phyloP scores from a whole-genome alignment of 1,140 invertebrate species.

The Drosophila jambulina region DNA sequence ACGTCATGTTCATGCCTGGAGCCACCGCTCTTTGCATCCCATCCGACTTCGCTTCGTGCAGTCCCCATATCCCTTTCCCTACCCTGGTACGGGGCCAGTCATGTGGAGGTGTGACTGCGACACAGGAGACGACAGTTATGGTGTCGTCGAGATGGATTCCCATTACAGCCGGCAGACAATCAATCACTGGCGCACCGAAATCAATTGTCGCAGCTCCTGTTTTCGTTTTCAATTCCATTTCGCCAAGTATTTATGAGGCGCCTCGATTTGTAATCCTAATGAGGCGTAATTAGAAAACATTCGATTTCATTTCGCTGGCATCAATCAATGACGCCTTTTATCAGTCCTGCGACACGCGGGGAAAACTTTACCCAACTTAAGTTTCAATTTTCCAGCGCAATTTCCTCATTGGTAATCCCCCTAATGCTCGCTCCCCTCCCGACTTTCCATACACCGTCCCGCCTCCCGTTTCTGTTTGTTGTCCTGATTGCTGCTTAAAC shows the following conservation, averaged over 20 bases:
- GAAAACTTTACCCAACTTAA: slow-evolving; percentile 60
- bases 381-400: slow-evolving; percentile 67
- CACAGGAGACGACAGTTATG: slow-evolving; percentile 77
- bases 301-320: slow-evolving; percentile 56
- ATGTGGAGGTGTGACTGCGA: slow-evolving; percentile 71
- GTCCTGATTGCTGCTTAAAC: slow-evolving; percentile 62
- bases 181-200: slow-evolving; percentile 68
- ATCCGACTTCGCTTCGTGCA: slow-evolving; percentile 18
- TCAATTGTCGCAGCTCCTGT: slow-evolving; percentile 62
- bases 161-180: slow-evolving; percentile 62
- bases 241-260: slow-evolving; percentile 74
- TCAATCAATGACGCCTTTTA: slow-evolving; percentile 62
- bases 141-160: slow-evolving; percentile 71
- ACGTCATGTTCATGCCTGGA: slow-evolving; percentile 68
- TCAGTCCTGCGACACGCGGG: slow-evolving; percentile 23
- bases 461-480: slow-evolving; percentile 42
- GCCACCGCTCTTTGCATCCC: slow-evolving; percentile 38
- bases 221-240: slow-evolving; percentile 70
- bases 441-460: not conserved
- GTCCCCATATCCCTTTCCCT: not conserved
- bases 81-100: slow-evolving; percentile 3
- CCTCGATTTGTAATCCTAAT: slow-evolving; percentile 65
- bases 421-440: slow-evolving; percentile 10
- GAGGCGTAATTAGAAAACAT: slow-evolving; percentile 80
- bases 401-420: slow-evolving; percentile 28